phyloP scores from a whole-genome alignment of 92 coral and sea anemone species.

The Zoanthus sociatus region DNA sequence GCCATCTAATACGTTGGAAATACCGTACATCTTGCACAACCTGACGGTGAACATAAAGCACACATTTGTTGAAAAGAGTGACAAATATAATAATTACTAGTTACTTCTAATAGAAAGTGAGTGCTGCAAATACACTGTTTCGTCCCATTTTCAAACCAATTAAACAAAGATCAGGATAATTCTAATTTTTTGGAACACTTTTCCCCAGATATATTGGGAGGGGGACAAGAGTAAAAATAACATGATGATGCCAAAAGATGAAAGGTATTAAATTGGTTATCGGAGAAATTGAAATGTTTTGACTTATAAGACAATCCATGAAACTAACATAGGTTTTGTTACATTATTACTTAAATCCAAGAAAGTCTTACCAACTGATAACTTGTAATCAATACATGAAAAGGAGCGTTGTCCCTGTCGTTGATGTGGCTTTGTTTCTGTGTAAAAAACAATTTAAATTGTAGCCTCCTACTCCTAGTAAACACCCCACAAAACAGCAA shows the following conservation, averaged over 20 bases:
- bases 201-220: neutral
- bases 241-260: neutral
- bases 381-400: conserved; percentile 95
- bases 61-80: neutral
- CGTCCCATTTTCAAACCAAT: neutral
- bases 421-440: conserved; percentile 94
- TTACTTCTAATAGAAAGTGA: too few relatives aligned
- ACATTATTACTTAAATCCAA: neutral
- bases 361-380: conserved; percentile 85
- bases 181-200: neutral
- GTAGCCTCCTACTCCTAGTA: neutral
- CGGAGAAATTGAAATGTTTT: too few relatives aligned
- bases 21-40: conserved; percentile 99
- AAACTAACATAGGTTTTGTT: neutral
- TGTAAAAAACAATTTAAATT: neutral
- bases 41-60: conserved; percentile 36
- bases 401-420: conserved; percentile 94
- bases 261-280: neutral
- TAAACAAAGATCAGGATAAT: neutral
- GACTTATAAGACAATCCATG: too few relatives aligned
- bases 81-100: too few relatives aligned
- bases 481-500: too few relatives aligned
- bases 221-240: neutral
- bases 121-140: too few relatives aligned
- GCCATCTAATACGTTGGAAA: conserved; percentile 99